phyloP scores from a whole-genome alignment of 2,797 vertebrate species.

The Leuciscus waleckii region DNA sequence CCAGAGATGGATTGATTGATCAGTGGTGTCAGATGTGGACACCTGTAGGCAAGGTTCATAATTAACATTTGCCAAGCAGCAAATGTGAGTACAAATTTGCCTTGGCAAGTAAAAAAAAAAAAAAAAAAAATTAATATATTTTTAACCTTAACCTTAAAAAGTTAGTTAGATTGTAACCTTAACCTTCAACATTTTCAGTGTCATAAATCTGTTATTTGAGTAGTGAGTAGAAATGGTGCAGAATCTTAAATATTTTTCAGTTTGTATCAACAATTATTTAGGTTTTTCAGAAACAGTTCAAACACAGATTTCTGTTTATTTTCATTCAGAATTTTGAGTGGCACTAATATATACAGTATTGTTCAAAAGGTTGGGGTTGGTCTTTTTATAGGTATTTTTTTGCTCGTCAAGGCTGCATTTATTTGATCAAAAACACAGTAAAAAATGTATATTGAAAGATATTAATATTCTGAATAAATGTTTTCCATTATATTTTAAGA shows the following conservation, averaged over 20 bases:
- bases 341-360: neutral
- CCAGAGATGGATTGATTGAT: neutral
- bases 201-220: neutral
- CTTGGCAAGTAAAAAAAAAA: neutral
- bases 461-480: neutral
- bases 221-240: neutral
- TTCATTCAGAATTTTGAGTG: neutral
- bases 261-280: neutral
- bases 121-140: too few species aligned
- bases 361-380: neutral
- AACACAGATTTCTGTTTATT: neutral
- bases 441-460: neutral
- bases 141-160: too few species aligned
- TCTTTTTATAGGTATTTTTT: neutral
- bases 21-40: slow-evolving; percentile 4
- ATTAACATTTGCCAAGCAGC: slow-evolving; percentile 9
- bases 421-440: neutral
- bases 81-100: neutral
- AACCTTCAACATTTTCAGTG: neutral
- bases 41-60: slow-evolving; percentile 4
- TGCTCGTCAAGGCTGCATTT: neutral
- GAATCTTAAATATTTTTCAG: neutral
- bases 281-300: neutral
- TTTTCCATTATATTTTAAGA: neutral
- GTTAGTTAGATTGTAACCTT: neutral